Conservation (phyloP, 53 echinoderm and acorn worm genomes). For the Mesocentrotus franciscanus region DNA sequence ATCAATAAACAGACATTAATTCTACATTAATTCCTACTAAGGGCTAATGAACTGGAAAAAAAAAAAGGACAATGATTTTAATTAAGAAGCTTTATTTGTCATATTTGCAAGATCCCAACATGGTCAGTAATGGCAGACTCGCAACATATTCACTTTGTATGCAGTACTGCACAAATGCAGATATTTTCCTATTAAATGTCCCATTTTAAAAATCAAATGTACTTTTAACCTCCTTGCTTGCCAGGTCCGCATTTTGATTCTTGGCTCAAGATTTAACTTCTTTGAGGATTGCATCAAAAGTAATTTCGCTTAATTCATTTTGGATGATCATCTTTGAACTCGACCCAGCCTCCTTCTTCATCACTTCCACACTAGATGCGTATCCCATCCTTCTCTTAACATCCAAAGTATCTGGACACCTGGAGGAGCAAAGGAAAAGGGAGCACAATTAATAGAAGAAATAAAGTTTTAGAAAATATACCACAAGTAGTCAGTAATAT, state of each 20-base stretch:
- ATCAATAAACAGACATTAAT: neutral
- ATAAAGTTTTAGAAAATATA: too few relatives aligned
- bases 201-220: neutral
- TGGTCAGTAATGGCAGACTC: neutral
- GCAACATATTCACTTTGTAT: neutral
- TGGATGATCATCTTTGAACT: neutral
- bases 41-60: neutral
- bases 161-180: constrained; percentile 44
- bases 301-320: neutral
- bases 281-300: neutral
- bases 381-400: neutral
- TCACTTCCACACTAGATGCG: neutral
- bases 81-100: neutral
- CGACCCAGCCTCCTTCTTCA: neutral
- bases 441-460: neutral
- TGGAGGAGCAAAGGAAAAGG: neutral
- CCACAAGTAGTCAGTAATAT: too few relatives aligned
- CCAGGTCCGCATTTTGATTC: neutral
- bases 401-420: constrained; percentile 26
- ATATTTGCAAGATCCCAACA: neutral
- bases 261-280: neutral
- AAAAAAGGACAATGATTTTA: neutral
- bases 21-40: neutral
- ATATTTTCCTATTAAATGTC: neutral
- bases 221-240: constrained; percentile 1